Percentiles rank a stretch among this genome's conserved stretches.
phyloP scores from a whole-genome alignment of 2,113 vertebrate species.

The Ondatra zibethicus region DNA sequence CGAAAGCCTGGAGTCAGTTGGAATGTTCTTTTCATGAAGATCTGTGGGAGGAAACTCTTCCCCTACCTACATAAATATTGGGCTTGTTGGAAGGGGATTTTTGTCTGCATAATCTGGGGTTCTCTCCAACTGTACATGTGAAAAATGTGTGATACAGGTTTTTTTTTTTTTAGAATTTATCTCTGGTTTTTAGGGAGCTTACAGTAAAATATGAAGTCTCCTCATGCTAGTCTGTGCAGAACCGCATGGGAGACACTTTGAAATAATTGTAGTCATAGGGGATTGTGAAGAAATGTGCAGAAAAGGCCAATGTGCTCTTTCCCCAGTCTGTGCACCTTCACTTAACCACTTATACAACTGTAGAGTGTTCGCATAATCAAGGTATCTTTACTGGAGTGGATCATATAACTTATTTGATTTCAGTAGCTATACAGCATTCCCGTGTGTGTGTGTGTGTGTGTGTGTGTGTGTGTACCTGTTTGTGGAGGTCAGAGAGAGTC shows the following conservation, averaged over 20 bases:
- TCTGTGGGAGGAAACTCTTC: background rate
- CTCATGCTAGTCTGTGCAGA: background rate
- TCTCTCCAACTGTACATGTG: background rate
- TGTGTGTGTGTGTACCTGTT: accelerated
- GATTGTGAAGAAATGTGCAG: background rate
- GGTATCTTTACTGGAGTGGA: background rate
- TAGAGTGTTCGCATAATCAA: background rate
- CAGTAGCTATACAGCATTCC: background rate
- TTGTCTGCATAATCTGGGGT: background rate
- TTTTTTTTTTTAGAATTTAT: background rate
- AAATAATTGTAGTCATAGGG: background rate
- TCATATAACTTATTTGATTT: background rate
- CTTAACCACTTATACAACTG: background rate
- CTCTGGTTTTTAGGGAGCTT: background rate
- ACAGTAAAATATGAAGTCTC: background rate
- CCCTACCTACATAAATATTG: background rate
- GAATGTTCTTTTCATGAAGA: background rate
- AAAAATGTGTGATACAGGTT: background rate
- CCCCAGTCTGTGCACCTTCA: accelerated
- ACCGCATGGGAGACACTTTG: background rate
- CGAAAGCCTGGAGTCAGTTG: background rate
- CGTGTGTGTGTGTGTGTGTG: too few species aligned
- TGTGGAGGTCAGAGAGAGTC: background rate
- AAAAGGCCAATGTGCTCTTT: background rate
- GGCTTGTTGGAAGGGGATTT: background rate